A percentile compares a stretch with the other conserved stretches of the same genome.
These are phyloP conservation scores for Brenthis ino DNA, from an alignment of 2,888 invertebrate genomes.

Conservation along the genomic window DNA sequence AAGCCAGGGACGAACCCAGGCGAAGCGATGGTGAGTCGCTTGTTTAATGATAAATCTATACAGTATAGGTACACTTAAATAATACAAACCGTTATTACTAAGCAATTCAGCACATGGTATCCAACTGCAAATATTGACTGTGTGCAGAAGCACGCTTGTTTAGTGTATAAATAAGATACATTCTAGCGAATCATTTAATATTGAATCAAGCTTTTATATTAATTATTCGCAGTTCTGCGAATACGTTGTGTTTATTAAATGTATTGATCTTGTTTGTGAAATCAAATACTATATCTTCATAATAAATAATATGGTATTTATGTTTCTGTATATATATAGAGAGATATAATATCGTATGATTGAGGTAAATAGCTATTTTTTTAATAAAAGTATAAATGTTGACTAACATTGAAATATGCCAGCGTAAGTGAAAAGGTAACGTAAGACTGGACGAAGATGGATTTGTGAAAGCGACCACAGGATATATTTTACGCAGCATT, in stretches of 20 bases:
- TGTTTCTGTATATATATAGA: too few species aligned
- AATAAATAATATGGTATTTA: too few species aligned
- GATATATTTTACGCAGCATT: too few species aligned
- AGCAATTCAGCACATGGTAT: slow-evolving; percentile 28
- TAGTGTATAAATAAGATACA: slow-evolving; percentile 23
- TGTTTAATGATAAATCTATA: slow-evolving; percentile 2
- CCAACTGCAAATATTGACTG: slow-evolving; percentile 26
- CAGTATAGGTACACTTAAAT: slow-evolving; percentile 5
- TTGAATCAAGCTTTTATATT: slow-evolving; percentile 11
- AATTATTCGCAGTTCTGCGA: background rate
- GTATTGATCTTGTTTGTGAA: background rate
- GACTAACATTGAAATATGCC: too few species aligned
- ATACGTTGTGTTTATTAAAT: background rate
- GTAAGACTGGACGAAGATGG: too few species aligned
- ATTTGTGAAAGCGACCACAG: too few species aligned
- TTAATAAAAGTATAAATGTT: too few species aligned
- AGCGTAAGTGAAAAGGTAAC: too few species aligned
- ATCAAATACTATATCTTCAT: background rate
- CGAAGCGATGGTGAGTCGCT: background rate
- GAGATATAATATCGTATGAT: too few species aligned
- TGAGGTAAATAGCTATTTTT: too few species aligned
- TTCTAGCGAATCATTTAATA: slow-evolving; percentile 19
- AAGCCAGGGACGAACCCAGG: too few species aligned
- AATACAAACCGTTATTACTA: slow-evolving; percentile 19
- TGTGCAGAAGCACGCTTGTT: slow-evolving; percentile 22